phyloP scores from a whole-genome alignment of 2,888 invertebrate genomes.

The Caenorhabditis virilis region DNA sequence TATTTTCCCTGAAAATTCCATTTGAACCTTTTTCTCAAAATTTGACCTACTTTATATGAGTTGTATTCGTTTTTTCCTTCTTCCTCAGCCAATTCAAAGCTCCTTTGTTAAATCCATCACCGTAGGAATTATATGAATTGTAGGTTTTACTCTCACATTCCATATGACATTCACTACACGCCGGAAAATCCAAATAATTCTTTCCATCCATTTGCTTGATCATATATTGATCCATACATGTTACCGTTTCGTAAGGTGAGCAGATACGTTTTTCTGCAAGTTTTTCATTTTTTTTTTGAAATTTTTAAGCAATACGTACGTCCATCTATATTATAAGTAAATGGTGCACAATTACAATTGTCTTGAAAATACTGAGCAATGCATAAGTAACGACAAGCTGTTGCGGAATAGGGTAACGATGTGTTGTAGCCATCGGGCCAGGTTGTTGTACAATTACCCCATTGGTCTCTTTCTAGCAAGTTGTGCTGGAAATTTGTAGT shows the following conservation, averaged over 20 bases:
- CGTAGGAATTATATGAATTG: conserved; percentile 59
- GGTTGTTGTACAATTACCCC: conserved; percentile 48
- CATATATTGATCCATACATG: conserved; percentile 42
- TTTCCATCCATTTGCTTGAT: conserved; percentile 10
- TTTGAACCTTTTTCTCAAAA: too few species aligned
- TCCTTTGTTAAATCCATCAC: conserved; percentile 55
- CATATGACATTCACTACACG: conserved; percentile 43
- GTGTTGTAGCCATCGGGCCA: conserved; percentile 40
- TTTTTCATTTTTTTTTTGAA: neutral
- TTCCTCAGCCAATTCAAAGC: conserved; percentile 48
- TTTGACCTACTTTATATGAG: conserved; percentile 16
- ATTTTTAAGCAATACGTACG: conserved; percentile 18
- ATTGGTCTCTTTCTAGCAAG: conserved; percentile 30
- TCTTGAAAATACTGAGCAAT: conserved; percentile 41
- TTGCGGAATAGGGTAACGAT: conserved; percentile 31
- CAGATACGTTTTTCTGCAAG: conserved; percentile 37
- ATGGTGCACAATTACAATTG: conserved; percentile 48
- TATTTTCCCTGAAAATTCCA: conserved; percentile 41
- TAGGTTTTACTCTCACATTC: conserved; percentile 56
- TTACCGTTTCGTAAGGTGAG: conserved; percentile 40
- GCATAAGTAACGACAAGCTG: conserved; percentile 42
- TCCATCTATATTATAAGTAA: conserved; percentile 49
- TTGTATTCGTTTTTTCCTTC: conserved; percentile 8
- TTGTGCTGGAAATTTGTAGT: conserved; percentile 37
- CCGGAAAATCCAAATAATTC: conserved; percentile 34